A percentile compares a stretch with the other conserved stretches of the same genome.
These are phyloP conservation scores for Arrhopalites spinosus DNA, from an alignment of 2,888 invertebrate genomes.

Conservation along the genomic window DNA sequence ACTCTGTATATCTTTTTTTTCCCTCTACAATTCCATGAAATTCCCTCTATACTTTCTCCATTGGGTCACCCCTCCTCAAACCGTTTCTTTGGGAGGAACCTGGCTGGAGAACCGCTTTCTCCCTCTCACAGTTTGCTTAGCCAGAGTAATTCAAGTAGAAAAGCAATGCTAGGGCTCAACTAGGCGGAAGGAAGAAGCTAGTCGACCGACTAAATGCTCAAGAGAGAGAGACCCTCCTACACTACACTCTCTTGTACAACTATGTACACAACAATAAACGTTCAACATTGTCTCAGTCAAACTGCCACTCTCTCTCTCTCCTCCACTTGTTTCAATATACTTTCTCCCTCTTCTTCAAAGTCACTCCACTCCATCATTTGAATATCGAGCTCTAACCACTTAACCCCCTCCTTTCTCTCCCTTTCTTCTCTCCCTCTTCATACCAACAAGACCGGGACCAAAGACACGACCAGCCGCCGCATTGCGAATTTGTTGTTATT, in stretches of 20 bases:
- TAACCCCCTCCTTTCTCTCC: too few relatives aligned
- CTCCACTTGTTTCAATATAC: background rate
- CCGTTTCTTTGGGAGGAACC: background rate
- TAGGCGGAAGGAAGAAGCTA: conserved; percentile 12
- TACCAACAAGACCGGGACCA: too few relatives aligned
- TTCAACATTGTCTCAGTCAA: too few relatives aligned
- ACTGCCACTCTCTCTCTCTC: too few relatives aligned
- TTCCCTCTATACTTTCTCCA: background rate
- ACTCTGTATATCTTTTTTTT: too few relatives aligned
- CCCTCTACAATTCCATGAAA: too few relatives aligned
- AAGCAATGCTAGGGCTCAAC: conserved; percentile 12
- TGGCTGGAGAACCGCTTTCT: background rate
- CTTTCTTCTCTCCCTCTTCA: too few relatives aligned
- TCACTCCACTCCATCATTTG: background rate
- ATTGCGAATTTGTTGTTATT: too few relatives aligned
- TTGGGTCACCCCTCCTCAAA: background rate
- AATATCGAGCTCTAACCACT: background rate
- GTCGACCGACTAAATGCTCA: conserved; percentile 13
- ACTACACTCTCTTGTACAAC: background rate
- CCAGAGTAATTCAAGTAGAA: conserved; percentile 8
- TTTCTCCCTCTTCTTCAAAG: too few relatives aligned
- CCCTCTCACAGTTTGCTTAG: background rate
- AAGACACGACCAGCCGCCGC: too few relatives aligned
- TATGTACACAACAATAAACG: background rate
- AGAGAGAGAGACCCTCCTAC: background rate